Evolutionary conservation across 2,888 invertebrate species (phyloP).

Genomic region (Merodon equestris): DNA sequence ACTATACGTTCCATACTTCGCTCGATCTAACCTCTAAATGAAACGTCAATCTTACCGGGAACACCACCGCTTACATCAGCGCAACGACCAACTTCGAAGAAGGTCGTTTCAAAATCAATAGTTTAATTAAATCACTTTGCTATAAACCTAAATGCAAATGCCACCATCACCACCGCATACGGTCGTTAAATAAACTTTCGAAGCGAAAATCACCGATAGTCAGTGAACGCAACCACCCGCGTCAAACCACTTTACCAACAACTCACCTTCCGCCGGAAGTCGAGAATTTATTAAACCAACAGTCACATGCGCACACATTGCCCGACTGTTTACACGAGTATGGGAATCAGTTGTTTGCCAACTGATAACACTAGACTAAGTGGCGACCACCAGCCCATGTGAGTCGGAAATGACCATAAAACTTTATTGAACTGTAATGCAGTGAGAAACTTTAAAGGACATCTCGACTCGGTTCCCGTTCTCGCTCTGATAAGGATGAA

Average conservation of each 20-base stretch:
- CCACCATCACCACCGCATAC: background rate
- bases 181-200: conserved; percentile 26
- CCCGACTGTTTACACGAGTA: too few species aligned
- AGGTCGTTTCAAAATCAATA: background rate
- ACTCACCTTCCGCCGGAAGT: background rate
- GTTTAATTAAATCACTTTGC: too few species aligned
- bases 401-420: conserved; percentile 13
- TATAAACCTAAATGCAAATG: too few species aligned
- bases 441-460: conserved; percentile 18
- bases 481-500: conserved; percentile 27
- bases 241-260: too few species aligned
- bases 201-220: conserved; percentile 30
- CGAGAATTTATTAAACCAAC: conserved; percentile 22
- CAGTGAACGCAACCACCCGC: conserved; percentile 12
- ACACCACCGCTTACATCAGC: too few species aligned
- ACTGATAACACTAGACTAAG: conserved; percentile 33
- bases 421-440: conserved; percentile 35
- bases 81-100: too few species aligned
- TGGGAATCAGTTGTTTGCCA: background rate
- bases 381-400: too few species aligned
- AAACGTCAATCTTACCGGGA: too few species aligned
- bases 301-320: conserved; percentile 30
- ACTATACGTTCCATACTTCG: too few species aligned
- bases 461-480: background rate
- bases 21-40: too few species aligned